Evolutionary conservation across 2,888 invertebrate species (phyloP).

Genomic region (Microchrysa polita): DNA sequence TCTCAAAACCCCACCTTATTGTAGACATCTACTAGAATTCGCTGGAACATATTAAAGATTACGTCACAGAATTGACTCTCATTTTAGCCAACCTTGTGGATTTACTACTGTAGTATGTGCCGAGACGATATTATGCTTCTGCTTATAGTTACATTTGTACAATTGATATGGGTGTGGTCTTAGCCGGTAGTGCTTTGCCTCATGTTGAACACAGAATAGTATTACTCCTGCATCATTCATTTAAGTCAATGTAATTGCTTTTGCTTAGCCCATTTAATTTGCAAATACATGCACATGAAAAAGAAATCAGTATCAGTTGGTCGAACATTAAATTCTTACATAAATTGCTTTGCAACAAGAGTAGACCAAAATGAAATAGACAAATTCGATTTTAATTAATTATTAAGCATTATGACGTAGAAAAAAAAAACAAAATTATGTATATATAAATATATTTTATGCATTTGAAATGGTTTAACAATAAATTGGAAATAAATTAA

Average conservation of each 20-base stretch:
- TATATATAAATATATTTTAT: neutral
- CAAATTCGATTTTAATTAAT: neutral
- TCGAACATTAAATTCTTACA: neutral
- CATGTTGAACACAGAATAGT: neutral
- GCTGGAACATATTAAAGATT: too few species aligned
- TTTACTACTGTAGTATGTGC: too few species aligned
- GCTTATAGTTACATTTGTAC: neutral
- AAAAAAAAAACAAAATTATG: neutral
- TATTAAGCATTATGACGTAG: neutral
- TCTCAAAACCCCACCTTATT: too few species aligned
- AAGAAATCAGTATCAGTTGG: neutral
- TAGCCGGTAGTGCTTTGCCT: too few species aligned
- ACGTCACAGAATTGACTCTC: too few species aligned
- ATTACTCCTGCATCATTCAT: neutral
- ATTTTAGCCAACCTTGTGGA: too few species aligned
- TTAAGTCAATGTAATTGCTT: slow-evolving; percentile 8
- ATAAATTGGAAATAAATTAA: neutral
- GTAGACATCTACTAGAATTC: too few species aligned
- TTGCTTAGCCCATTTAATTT: neutral
- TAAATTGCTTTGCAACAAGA: too few species aligned
- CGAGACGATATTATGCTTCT: too few species aligned
- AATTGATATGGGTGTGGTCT: too few species aligned
- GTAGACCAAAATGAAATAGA: neutral
- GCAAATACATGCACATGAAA: neutral
- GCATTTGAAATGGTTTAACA: neutral